phyloP scores from a whole-genome alignment of 1,140 invertebrate genomes.

The Thaumatotibia leucotreta region DNA sequence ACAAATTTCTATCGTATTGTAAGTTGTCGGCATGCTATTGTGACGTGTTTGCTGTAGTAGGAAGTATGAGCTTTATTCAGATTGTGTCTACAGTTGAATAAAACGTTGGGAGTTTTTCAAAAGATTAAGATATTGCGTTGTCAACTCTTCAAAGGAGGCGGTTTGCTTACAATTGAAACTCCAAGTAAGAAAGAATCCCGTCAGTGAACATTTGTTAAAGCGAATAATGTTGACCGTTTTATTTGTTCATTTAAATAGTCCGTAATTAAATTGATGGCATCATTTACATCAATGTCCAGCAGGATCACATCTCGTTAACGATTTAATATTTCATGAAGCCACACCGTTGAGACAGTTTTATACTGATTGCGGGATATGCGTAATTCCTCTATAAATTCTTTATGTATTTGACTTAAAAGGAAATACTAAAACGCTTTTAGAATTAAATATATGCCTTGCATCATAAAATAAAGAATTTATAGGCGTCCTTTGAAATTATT shows the following conservation, averaged over 20 bases:
- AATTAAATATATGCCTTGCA: slow-evolving; percentile 71
- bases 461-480: slow-evolving; percentile 75
- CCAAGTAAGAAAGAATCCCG: slow-evolving; percentile 6
- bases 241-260: slow-evolving; percentile 4
- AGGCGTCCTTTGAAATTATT: slow-evolving; percentile 68
- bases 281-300: slow-evolving; percentile 37
- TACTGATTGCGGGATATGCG: slow-evolving; percentile 45
- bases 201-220: neutral
- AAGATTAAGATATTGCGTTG: slow-evolving; percentile 38
- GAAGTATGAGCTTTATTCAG: slow-evolving; percentile 37
- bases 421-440: slow-evolving; percentile 60
- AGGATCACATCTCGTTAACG: slow-evolving; percentile 43
- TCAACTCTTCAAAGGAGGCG: slow-evolving; percentile 33
- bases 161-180: slow-evolving; percentile 32
- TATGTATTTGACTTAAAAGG: slow-evolving; percentile 63
- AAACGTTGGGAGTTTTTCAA: slow-evolving; percentile 24
- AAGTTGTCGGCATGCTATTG: slow-evolving; percentile 40
- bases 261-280: slow-evolving; percentile 23
- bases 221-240: slow-evolving; percentile 11
- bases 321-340: slow-evolving; percentile 31
- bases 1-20: slow-evolving; percentile 41
- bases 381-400: slow-evolving; percentile 57
- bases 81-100: slow-evolving; percentile 21
- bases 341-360: slow-evolving; percentile 34
- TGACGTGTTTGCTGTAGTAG: slow-evolving; percentile 46